Base-by-base conservation (phyloP, 64 coral and sea anemone species). In the Dendronephthya gigantea region DNA sequence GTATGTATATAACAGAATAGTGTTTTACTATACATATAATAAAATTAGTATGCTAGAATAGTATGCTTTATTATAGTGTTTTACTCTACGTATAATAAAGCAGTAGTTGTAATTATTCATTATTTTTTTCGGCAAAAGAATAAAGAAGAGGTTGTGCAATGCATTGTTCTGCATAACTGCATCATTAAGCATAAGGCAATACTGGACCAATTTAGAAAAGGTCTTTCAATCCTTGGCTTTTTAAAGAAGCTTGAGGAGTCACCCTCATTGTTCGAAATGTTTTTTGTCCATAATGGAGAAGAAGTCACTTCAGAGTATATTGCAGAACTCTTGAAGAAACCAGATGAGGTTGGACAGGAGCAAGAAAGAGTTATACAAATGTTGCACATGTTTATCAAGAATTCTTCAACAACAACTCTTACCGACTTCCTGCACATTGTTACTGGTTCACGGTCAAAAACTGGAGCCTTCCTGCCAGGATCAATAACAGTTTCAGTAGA, bases 401-500 rank as follows among this genome's bases (percentile, higher is more conserved):
- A 88, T 84, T 82, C 90, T 76, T 37, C 52, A 38, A 15, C 34
- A 82, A 62, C 56, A 65, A 51, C 40, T 39, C 86, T 92, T 50
- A 50, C 55, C 39, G 37, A 85, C 35, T 92, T 92, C 22, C 39
- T 92, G 38, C 74, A 34, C 70, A 88, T 88, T 85, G 52, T 62
- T 41, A 91, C 85, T 70, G 90, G 85, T 37, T 84, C 81, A 84
- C 69, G 83, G 74, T 88, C 86, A 31, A 87, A 47, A 50, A 74
- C 86, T 52, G 28, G 76, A 22, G 86, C 31, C 35, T 81, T 88
- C 69, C 48, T 83, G 27, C 65, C 86, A 14, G 48, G 83, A 19
- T 88, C 62, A 47, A 88, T 92, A 48, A 40, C 52, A 84, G 82
- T 92, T 0, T 84, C 82, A 84, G 90, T 92, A 35, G 90, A 43